phyloP scores from a whole-genome alignment of 2,113 vertebrate genomes.

The Lanius collurio region DNA sequence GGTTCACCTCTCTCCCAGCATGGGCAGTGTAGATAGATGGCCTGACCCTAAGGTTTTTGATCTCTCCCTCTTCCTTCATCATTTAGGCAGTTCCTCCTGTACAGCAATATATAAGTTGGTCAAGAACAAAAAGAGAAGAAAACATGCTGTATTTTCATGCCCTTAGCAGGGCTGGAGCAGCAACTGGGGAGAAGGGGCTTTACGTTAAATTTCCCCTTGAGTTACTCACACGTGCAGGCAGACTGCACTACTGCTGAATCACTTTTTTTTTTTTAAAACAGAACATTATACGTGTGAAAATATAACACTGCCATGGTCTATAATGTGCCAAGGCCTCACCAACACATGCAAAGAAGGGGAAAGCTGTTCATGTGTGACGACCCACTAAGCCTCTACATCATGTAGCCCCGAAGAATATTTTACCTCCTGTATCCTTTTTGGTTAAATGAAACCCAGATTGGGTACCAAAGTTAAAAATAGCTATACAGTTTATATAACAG shows the following conservation, averaged over 20 bases:
- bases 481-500: background rate
- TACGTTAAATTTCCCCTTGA: constrained; percentile 53
- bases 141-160: background rate
- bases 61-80: background rate
- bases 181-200: constrained; percentile 31
- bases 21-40: background rate
- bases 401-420: constrained; percentile 7
- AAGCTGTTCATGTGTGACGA: background rate
- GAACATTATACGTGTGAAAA: background rate
- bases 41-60: background rate
- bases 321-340: background rate
- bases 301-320: background rate
- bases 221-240: constrained; percentile 26
- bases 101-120: background rate
- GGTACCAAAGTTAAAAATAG: constrained; percentile 10
- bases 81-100: background rate
- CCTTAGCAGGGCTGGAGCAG: background rate
- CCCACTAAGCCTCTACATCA: background rate
- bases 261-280: background rate
- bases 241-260: constrained; percentile 61
- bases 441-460: constrained; percentile 26
- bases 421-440: constrained; percentile 29
- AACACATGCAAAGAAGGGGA: constrained; percentile 61
- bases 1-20: background rate
- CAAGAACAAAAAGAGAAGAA: background rate